Evolutionary conservation across 2,113 vertebrate species (phyloP), one percentile per base, ranked within the genome.

Genomic region (Trichomycterus rosablanca): DNA sequence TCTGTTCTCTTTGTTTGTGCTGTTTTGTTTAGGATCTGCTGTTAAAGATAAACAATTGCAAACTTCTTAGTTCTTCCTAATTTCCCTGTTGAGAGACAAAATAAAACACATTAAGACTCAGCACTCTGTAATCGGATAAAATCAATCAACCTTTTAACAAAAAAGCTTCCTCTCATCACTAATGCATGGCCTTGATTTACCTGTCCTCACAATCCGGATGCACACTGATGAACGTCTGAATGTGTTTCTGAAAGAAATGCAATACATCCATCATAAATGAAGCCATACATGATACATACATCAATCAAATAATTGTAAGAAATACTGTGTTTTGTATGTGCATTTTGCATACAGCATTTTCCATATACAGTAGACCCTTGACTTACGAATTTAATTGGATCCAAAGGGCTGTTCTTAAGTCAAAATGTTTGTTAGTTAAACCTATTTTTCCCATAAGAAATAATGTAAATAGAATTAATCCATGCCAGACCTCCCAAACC

Each of bases 71-170:
- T 39, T 35, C 51, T 50, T 45, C 34, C 26, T 42, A 34, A 44
- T 48, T 59, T 35, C n/a, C 19, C 19, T 11, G 44, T 37, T 37
- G 44, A 59, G 18, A 59, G 12, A 34, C 24, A 42, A 39, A 63
- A 30, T 40, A 63, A 37, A 51, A 16, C 7, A n/a, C 16, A 43
- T 39, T 22, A 30, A 54, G 26, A 16, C 51, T 45, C 57, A 35
- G 26, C 43, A 15, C 4, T 5, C 5, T 37, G 44, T 15, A 46
- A 59, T 59, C 43, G 35, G 57, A 15, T 12, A 16, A 20, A 40
- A 42, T 56, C 53, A 59, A 59, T 48, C 44, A 59, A 16, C 18
- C 44, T 23, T 59, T 48, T 28, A 61, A 22, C 44, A 49, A 26
- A 61, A 61, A 61, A 2, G 34, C 32, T 39, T 61, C 59, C 45